Evolutionary conservation across 2,888 invertebrate genomes (phyloP).

Genomic region (Sphaerophoria rueppellii): DNA sequence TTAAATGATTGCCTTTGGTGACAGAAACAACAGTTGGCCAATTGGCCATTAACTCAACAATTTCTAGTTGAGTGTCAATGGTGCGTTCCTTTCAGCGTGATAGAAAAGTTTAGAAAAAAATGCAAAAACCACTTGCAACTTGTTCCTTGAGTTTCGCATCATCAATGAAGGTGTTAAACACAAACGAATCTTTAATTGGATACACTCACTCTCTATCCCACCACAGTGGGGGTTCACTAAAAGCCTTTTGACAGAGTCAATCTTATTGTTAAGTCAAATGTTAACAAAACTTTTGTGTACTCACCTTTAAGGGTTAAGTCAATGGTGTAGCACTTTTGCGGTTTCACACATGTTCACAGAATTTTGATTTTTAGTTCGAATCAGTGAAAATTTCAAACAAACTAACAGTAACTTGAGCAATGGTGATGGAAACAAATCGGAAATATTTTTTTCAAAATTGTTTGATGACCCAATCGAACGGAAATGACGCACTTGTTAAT

Average conservation of each 20-base stretch:
- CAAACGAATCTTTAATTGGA: conserved; percentile 44
- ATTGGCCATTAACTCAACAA: conserved; percentile 65
- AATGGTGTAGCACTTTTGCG: not conserved
- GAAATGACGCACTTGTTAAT: conserved; percentile 68
- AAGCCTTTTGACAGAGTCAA: not conserved
- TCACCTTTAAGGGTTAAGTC: conserved; percentile 47
- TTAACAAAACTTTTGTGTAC: conserved; percentile 47
- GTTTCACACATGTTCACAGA: conserved; percentile 58
- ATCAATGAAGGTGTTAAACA: conserved; percentile 13
- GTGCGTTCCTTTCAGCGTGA: conserved; percentile 54
- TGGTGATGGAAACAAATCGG: conserved; percentile 31
- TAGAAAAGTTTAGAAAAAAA: not conserved
- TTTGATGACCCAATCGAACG: conserved; percentile 56
- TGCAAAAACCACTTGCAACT: conserved; percentile 2
- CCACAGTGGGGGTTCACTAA: conserved; percentile 27
- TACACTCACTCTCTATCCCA: conserved; percentile 16
- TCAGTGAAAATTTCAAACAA: conserved; percentile 4
- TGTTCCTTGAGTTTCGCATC: conserved; percentile 9
- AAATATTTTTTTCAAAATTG: conserved; percentile 38
- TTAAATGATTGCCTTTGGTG: conserved; percentile 70
- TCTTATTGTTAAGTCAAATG: conserved; percentile 6
- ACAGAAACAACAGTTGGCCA: conserved; percentile 70
- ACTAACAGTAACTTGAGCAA: not conserved
- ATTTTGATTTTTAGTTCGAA: conserved; percentile 45
- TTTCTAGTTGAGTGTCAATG: conserved; percentile 39